These are phyloP conservation scores for Prunella strophiata DNA, from an alignment of 2,797 vertebrate species.

Conservation along the genomic window DNA sequence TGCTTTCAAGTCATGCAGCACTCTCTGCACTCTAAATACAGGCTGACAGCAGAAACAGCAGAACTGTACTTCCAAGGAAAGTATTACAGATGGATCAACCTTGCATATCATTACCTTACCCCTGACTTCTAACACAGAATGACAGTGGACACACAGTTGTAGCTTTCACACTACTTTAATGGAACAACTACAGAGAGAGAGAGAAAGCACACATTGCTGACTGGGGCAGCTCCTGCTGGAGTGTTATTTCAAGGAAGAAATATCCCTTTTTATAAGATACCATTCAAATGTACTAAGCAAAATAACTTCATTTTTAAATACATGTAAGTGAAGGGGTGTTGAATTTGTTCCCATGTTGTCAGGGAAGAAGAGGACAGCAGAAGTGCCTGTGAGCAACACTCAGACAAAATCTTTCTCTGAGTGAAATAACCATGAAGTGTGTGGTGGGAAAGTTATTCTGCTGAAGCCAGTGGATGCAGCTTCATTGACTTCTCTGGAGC, in stretches of 20 bases:
- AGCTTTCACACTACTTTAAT: constrained; percentile 41
- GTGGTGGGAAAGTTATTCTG: not conserved
- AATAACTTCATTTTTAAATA: not conserved
- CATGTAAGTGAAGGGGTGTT: not conserved
- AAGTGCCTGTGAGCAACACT: not conserved
- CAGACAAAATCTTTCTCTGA: not conserved
- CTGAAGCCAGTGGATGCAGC: not conserved
- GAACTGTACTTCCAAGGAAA: constrained; percentile 37
- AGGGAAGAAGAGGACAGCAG: not conserved
- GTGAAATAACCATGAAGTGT: not conserved
- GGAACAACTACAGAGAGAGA: constrained; percentile 5
- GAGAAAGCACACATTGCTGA: not conserved
- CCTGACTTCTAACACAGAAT: constrained; percentile 38
- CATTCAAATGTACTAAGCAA: not conserved
- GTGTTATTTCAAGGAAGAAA: not conserved
- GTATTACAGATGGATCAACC: constrained; percentile 43
- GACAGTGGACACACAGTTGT: constrained; percentile 50
- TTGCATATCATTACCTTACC: constrained; percentile 25
- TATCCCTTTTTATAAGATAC: not conserved
- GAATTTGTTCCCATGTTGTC: not conserved
- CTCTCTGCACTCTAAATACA: not conserved
- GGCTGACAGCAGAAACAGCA: constrained; percentile 26
- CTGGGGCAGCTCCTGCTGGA: not conserved
- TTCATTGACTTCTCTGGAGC: not conserved
- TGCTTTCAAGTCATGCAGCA: constrained; percentile 54